Conservation (phyloP, 2,113 vertebrate genomes). For the Neolamprologus cancellatus region DNA sequence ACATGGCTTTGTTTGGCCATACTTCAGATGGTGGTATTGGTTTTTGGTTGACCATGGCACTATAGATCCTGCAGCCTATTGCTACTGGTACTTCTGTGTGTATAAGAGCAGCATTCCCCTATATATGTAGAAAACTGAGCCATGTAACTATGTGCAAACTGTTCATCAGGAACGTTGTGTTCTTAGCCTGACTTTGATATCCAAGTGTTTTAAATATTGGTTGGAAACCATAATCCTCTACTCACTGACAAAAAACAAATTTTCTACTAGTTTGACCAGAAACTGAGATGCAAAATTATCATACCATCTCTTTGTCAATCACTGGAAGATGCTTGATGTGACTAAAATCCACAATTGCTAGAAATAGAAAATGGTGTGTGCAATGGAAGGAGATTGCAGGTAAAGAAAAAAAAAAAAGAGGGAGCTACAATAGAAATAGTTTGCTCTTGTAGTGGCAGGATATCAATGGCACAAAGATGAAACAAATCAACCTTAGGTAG, state of each 20-base stretch:
- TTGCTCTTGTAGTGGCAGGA: slow-evolving; percentile 43
- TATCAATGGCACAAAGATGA: slow-evolving; percentile 68
- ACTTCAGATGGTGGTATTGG: neutral
- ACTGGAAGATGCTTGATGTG: neutral
- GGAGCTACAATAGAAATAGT: slow-evolving; percentile 12
- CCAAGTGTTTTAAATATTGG: neutral
- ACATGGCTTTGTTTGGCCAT: slow-evolving; percentile 50
- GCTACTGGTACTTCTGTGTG: neutral
- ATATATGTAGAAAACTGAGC: neutral
- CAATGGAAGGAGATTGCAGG: neutral
- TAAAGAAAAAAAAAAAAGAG: neutral
- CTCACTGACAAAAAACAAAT: neutral
- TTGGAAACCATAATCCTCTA: neutral
- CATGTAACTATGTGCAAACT: neutral
- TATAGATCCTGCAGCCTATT: neutral
- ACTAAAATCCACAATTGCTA: neutral
- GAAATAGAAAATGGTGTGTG: neutral
- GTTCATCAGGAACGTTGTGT: neutral
- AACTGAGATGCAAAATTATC: neutral
- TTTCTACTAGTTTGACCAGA: neutral
- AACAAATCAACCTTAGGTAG: slow-evolving; percentile 71
- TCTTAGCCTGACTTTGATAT: neutral
- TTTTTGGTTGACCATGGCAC: neutral
- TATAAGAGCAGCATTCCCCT: neutral
- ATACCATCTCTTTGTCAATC: neutral